Base-by-base conservation (phyloP, 2,797 vertebrate genomes). In the Antennarius maculatus region DNA sequence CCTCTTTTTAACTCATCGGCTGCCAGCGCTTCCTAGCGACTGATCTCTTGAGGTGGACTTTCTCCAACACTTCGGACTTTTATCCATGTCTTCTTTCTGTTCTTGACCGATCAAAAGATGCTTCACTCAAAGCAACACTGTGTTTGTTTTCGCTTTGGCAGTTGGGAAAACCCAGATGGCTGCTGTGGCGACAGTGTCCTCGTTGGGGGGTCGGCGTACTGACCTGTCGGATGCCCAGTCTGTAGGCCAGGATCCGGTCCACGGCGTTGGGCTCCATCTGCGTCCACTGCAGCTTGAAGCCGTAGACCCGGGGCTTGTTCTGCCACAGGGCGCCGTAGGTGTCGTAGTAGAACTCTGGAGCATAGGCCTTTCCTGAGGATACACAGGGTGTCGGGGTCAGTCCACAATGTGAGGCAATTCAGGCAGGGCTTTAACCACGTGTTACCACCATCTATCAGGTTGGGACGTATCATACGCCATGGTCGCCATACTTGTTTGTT, bases 331-430 rank as follows among this genome's bases (percentile, higher is more conserved):
- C 95, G 56, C 94, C 94, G 79, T 95, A 95, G 1, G 96, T 97
- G 79, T 99, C 97, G 0, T 97, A 97, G 89, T 97, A 99, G 71
- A 99, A 98, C 82, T 99, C 97, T 0, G 97, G 97, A 37, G 96
- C 86, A 2, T 94, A 97, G 48, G 97, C 96, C 66, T 97, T 97
- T 10, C 97, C 97, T 94, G 79, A 29, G 77, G 60, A 48, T 4
- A 60, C 46, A 45, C n/a, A 54, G n/a, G n/a, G n/a, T n/a, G n/a
- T n/a, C n/a, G n/a, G 52, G 29, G n/a, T 13, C 23, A 46, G 8
- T 1, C 4, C 4, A 16, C 15, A n/a, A 46, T 16, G 13, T 5
- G 11, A 43, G 13, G 14, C 13, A 13, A 14, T 12, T 11, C 41
- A 42, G 41, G 10, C 13, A 12, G 13, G 10, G 13, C 41, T 12